A percentile compares a stretch with the other conserved stretches of the same genome.
phyloP scores from a whole-genome alignment of 2,797 vertebrate species.

The Nothura maculosa region DNA sequence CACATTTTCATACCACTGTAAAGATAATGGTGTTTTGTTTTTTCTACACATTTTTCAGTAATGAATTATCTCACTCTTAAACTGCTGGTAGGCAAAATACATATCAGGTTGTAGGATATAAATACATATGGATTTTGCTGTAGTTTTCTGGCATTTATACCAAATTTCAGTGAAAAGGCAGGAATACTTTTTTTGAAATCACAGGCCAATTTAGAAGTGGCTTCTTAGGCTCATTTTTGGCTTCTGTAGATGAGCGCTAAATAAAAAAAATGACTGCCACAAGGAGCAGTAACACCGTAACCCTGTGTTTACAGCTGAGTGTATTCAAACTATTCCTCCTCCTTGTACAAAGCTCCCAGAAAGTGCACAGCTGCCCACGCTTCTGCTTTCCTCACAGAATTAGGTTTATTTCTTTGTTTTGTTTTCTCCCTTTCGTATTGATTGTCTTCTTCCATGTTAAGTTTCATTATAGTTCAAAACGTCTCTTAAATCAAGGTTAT shows the following conservation, averaged over 20 bases:
- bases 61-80: background rate
- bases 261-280: background rate
- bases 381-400: background rate
- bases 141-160: background rate
- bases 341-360: background rate
- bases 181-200: background rate
- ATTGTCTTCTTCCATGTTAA: background rate
- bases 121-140: background rate
- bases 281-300: background rate
- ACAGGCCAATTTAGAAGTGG: background rate
- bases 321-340: background rate
- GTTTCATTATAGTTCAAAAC: background rate
- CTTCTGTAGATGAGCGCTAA: background rate
- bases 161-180: background rate
- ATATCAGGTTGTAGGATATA: background rate
- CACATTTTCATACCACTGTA: background rate
- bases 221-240: slow-evolving; percentile 1
- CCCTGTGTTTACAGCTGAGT: background rate
- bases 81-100: background rate
- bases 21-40: background rate
- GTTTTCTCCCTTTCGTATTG: background rate
- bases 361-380: background rate
- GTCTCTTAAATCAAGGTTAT: slow-evolving; percentile 20
- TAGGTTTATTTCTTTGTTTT: background rate
- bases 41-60: background rate